These are phyloP conservation scores for Gymnocephalus cernua DNA, from an alignment of 2,113 vertebrate genomes.

Conservation along the genomic window DNA sequence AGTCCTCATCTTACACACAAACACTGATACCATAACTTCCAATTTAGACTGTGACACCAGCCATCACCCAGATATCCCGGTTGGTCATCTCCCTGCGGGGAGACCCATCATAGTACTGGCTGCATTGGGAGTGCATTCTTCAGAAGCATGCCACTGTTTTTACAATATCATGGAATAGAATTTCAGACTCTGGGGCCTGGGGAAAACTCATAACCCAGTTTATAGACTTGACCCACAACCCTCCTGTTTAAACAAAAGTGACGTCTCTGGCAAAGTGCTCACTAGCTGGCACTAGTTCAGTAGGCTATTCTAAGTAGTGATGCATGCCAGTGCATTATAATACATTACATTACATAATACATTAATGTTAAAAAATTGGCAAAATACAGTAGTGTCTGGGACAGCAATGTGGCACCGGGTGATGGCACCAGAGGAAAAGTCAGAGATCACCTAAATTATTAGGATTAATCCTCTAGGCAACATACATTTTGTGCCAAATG, in stretches of 20 bases:
- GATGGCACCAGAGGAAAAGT: not conserved
- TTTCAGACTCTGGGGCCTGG: conserved; percentile 44
- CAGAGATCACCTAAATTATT: not conserved
- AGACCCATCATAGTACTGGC: conserved; percentile 20
- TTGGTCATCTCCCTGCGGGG: conserved; percentile 10
- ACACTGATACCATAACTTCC: conserved; percentile 16
- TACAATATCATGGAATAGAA: conserved; percentile 62
- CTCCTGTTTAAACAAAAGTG: conserved; percentile 21
- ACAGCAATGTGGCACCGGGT: conserved; percentile 7
- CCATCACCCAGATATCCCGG: conserved; percentile 25
- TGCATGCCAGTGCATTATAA: not conserved
- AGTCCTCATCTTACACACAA: conserved; percentile 40
- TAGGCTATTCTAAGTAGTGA: not conserved
- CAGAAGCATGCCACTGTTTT: conserved; percentile 57
- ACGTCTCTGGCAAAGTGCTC: conserved; percentile 25
- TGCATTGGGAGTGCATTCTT: conserved; percentile 68
- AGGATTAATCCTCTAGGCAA: not conserved
- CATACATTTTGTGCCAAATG: not conserved
- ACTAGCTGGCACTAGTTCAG: conserved; percentile 10
- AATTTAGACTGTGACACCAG: conserved; percentile 45
- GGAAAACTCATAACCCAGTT: conserved; percentile 44
- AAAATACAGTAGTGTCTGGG: conserved; percentile 52
- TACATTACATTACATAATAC: too few relatives aligned
- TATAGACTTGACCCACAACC: conserved; percentile 32
- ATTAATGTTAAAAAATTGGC: conserved; percentile 13